Conservation (phyloP, 2,888 invertebrate genomes). For the Sphecodes monilicornis region DNA sequence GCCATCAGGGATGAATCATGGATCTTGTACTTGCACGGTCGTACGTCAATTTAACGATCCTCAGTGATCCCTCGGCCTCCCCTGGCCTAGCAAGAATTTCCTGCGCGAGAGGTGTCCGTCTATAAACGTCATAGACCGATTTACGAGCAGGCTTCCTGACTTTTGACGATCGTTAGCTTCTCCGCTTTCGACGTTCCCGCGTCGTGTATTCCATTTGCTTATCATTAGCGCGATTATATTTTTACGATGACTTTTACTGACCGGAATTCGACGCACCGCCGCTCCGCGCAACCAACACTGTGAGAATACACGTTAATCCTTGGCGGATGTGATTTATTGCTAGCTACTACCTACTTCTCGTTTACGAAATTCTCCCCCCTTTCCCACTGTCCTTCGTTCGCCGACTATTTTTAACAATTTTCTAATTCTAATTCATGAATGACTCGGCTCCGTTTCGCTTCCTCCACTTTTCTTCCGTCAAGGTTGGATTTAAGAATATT, state of each 20-base stretch:
- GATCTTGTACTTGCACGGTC: neutral
- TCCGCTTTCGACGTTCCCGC: conserved; percentile 51
- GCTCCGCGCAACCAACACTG: neutral
- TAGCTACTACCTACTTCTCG: conserved; percentile 49
- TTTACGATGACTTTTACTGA: conserved; percentile 66
- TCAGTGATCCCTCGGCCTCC: conserved; percentile 65
- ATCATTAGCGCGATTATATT: conserved; percentile 70
- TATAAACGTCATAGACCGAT: conserved; percentile 82
- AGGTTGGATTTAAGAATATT: neutral
- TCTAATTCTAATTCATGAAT: conserved; percentile 16
- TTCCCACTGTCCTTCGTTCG: neutral
- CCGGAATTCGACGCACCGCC: conserved; percentile 42
- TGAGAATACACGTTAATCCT: conserved; percentile 21
- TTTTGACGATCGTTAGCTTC: conserved; percentile 72
- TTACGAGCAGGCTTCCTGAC: conserved; percentile 82
- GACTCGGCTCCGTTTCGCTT: neutral
- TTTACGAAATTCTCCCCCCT: neutral
- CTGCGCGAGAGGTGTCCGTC: conserved; percentile 75
- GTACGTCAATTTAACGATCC: conserved; percentile 49
- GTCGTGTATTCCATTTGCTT: conserved; percentile 65
- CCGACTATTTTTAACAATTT: neutral
- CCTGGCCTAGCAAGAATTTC: conserved; percentile 75
- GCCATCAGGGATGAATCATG: conserved; percentile 50
- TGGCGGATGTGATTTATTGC: conserved; percentile 45
- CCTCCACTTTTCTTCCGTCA: neutral